Conservation (phyloP, 2,888 invertebrate species). For the Catocala sponsa region DNA sequence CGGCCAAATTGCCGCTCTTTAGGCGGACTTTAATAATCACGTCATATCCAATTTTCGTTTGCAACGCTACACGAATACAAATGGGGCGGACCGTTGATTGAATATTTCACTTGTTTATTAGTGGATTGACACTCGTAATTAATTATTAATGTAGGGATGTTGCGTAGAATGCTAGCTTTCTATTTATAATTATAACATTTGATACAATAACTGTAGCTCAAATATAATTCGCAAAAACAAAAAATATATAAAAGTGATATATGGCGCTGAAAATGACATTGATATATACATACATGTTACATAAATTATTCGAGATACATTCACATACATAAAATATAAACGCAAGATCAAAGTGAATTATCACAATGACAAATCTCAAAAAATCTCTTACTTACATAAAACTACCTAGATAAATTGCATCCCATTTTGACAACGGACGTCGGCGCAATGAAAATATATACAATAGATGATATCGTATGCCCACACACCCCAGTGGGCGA, state of each 20-base stretch:
- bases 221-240: not conserved
- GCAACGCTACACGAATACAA: slow-evolving; percentile 75
- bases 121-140: slow-evolving; percentile 48
- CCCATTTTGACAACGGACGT: slow-evolving; percentile 49
- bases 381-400: slow-evolving; percentile 40
- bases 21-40: slow-evolving; percentile 83
- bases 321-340: slow-evolving; percentile 4
- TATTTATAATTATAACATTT: not conserved
- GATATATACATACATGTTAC: not conserved
- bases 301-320: not conserved
- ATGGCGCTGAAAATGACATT: not conserved
- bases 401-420: slow-evolving; percentile 47
- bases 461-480: slow-evolving; percentile 61
- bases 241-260: too few relatives aligned
- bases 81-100: slow-evolving; percentile 69
- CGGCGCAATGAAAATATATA: slow-evolving; percentile 47
- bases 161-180: not conserved
- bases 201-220: not conserved
- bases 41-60: slow-evolving; percentile 84
- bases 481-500: slow-evolving; percentile 68
- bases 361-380: slow-evolving; percentile 43
- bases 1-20: slow-evolving; percentile 83
- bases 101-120: slow-evolving; percentile 64
- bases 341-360: slow-evolving; percentile 38
- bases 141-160: slow-evolving; percentile 16